phyloP scores from a whole-genome alignment of 2,797 vertebrate species.

The Gymnodraco acuticeps region DNA sequence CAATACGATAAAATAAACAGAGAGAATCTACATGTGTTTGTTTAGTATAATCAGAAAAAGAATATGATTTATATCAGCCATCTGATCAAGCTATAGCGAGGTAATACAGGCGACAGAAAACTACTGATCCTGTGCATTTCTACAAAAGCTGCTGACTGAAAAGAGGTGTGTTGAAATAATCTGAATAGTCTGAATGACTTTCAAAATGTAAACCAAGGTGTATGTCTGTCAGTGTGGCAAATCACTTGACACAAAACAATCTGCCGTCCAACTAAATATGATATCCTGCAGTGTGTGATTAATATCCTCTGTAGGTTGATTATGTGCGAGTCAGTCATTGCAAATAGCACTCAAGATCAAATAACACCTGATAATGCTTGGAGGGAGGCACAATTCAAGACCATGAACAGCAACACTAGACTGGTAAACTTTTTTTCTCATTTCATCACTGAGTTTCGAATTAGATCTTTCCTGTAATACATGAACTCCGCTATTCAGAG shows the following conservation, averaged over 20 bases:
- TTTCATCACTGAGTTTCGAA: constrained; percentile 1
- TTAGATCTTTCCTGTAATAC: background rate
- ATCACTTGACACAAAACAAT: background rate
- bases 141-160: background rate
- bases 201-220: background rate
- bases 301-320: background rate
- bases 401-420: background rate
- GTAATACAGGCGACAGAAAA: background rate
- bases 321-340: background rate
- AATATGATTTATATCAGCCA: background rate
- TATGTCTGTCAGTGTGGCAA: background rate
- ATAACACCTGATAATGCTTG: background rate
- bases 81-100: background rate
- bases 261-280: background rate
- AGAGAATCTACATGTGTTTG: constrained; percentile 17
- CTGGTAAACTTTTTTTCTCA: background rate
- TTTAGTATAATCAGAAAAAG: background rate
- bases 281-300: background rate
- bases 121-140: background rate
- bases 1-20: constrained; percentile 13
- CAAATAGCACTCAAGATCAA: constrained; percentile 2
- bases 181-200: background rate
- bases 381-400: background rate
- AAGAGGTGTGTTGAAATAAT: background rate
- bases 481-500: background rate